Percentiles rank a stretch among this genome's conserved stretches.
Evolutionary conservation across 1,140 invertebrate genomes (phyloP).

Genomic region (Diorhabda carinulata): DNA sequence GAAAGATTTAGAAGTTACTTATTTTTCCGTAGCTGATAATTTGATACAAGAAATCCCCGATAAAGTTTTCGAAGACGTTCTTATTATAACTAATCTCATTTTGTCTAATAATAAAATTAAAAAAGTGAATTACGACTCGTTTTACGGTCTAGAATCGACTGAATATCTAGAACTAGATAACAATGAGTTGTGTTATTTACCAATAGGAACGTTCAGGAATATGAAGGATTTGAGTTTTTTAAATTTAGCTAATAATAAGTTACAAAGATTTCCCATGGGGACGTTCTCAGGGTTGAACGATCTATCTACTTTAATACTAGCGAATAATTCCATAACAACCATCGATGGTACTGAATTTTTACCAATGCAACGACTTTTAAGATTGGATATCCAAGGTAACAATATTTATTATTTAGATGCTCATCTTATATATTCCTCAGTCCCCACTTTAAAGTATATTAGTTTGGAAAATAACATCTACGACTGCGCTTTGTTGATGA

Average conservation of each 20-base stretch:
- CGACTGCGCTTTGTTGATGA: constrained; percentile 32
- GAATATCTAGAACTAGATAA: constrained; percentile 39
- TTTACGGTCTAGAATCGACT: constrained; percentile 31
- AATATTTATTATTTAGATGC: constrained; percentile 38
- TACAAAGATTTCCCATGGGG: constrained; percentile 33
- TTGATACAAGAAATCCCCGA: constrained; percentile 30
- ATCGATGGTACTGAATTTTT: constrained; percentile 34
- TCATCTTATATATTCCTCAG: constrained; percentile 26
- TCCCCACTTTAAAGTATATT: constrained; percentile 32
- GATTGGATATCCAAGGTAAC: constrained; percentile 39
- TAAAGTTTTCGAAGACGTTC: constrained; percentile 33
- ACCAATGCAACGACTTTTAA: constrained; percentile 29
- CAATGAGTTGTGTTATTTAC: constrained; percentile 38
- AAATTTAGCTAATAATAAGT: constrained; percentile 38
- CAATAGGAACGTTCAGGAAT: constrained; percentile 38
- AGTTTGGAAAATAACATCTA: constrained; percentile 39
- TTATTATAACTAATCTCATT: constrained; percentile 31
- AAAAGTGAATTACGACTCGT: constrained; percentile 32
- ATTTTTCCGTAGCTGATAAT: constrained; percentile 35
- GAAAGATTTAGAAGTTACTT: constrained; percentile 32
- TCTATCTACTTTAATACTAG: constrained; percentile 36
- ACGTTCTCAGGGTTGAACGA: constrained; percentile 38
- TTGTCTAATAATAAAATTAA: constrained; percentile 36
- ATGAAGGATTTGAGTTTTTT: constrained; percentile 30
- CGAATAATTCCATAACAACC: constrained; percentile 32